Evolutionary conservation across 2,888 invertebrate genomes (phyloP).

Genomic region (Anaspis maculata): DNA sequence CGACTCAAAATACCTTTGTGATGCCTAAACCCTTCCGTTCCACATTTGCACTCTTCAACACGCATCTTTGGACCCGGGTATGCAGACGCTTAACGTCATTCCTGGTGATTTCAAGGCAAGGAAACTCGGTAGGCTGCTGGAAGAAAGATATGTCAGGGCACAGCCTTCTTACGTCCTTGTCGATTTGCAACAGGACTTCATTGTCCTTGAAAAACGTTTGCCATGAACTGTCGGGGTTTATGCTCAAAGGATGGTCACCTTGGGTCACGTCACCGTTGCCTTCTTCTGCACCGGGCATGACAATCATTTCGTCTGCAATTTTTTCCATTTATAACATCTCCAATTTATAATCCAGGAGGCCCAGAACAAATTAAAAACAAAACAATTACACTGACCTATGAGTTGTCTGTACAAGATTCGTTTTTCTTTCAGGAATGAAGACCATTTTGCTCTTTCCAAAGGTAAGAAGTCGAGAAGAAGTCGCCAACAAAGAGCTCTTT

Average conservation of each 20-base stretch:
- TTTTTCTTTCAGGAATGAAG: constrained; percentile 60
- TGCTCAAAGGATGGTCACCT: constrained; percentile 85
- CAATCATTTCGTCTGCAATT: constrained; percentile 73
- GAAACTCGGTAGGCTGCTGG: constrained; percentile 88
- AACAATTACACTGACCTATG: constrained; percentile 48
- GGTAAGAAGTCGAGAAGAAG: constrained; percentile 80
- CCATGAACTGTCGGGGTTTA: constrained; percentile 95
- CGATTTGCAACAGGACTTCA: constrained; percentile 93
- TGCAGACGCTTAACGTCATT: constrained; percentile 77
- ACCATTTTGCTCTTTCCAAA: constrained; percentile 58
- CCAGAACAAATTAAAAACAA: constrained; percentile 2
- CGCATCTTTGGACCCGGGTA: constrained; percentile 78
- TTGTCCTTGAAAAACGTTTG: constrained; percentile 94
- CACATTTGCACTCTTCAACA: constrained; percentile 79
- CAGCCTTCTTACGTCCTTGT: constrained; percentile 89
- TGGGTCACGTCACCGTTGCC: constrained; percentile 52
- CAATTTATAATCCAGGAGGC: too few relatives aligned
- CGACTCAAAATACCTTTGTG: constrained; percentile 80
- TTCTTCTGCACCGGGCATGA: constrained; percentile 63
- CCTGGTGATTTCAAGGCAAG: constrained; percentile 72
- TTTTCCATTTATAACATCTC: too few relatives aligned
- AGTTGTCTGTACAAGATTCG: constrained; percentile 74
- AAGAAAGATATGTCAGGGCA: constrained; percentile 98
- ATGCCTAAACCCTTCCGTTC: constrained; percentile 82
- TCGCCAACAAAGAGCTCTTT: constrained; percentile 82